These are phyloP conservation scores for Odontamblyopus rebecca DNA, from an alignment of 2,797 vertebrate genomes.

Conservation along the genomic window DNA sequence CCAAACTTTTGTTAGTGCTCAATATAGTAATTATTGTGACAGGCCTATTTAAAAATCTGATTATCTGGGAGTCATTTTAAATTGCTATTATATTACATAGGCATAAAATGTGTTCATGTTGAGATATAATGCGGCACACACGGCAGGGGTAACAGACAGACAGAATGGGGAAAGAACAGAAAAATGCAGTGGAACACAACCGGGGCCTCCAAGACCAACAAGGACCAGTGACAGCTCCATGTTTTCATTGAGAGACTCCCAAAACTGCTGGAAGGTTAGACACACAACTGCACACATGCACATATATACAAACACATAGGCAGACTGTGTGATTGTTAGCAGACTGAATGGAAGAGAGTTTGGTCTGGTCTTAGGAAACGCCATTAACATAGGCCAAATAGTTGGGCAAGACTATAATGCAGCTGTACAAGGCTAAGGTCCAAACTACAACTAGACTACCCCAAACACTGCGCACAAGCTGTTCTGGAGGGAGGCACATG, in stretches of 20 bases:
- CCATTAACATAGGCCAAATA: slow-evolving; percentile 52
- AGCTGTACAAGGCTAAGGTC: slow-evolving; percentile 56
- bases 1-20: too few relatives aligned
- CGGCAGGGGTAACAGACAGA: slow-evolving; percentile 23
- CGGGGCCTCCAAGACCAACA: slow-evolving; percentile 66
- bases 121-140: slow-evolving; percentile 26
- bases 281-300: slow-evolving; percentile 19
- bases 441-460: slow-evolving; percentile 46
- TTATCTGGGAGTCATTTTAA: neutral
- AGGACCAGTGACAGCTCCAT: slow-evolving; percentile 62
- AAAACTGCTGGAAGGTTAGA: slow-evolving; percentile 54
- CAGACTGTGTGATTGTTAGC: slow-evolving; percentile 44
- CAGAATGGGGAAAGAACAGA: slow-evolving; percentile 32
- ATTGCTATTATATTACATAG: slow-evolving; percentile 4
- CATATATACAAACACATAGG: slow-evolving; percentile 13
- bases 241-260: slow-evolving; percentile 63
- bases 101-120: slow-evolving; percentile 27
- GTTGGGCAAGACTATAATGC: slow-evolving; percentile 41
- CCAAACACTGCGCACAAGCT: slow-evolving; percentile 19
- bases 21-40: too few relatives aligned
- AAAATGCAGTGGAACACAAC: slow-evolving; percentile 54
- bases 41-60: too few relatives aligned
- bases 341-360: slow-evolving; percentile 50
- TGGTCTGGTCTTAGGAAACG: slow-evolving; percentile 59
- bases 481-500: slow-evolving; percentile 37